Base-by-base conservation (phyloP, 1,140 invertebrate species). In the Ips typographus region DNA sequence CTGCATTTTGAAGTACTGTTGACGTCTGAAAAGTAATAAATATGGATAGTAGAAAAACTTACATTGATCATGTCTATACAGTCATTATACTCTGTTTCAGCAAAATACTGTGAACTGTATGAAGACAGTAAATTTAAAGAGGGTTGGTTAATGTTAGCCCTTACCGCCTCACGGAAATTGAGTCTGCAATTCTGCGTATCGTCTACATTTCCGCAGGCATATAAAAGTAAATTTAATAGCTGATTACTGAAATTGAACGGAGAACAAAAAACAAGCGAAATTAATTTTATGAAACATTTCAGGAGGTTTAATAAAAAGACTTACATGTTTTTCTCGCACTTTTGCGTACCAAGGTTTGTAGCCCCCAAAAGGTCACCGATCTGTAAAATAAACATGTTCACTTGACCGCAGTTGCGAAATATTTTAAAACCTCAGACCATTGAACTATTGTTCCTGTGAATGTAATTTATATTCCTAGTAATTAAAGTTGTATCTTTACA, bases 111-210 rank as follows among this genome's bases (percentile, higher is more conserved):
- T 36, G 59, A 52, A n/a, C 71, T 71, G 64, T 70, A 73, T 40
- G 61, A 41, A 36, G 44, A 38, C 40, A 76, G 63, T 40, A 59
- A 44, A 62, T 44, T 37, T 39, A 74, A 52, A 6, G 71, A 73
- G 6, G 72, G 73, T 65, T 74, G 74, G 60, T 72, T 73, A 59
- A 70, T 72, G 53, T 67, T 75, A 22, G 69, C 56, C 40, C 55
- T 73, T 7, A 66, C 43, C 51, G 74, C 73, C 53, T 41, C 8
- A 36, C 51, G 56, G 60, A 67, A 67, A 41, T 72, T 38, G 59
- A 22, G 38, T 7, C 63, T 22, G 59, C 58, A 60, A 70, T 67
- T 53, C 8, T 42, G 5, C 2, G 64, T 51, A 53, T 71, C 67
- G n/a, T 61, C 71, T 3, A 73, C 65, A 49, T 74, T 74, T n/a